Evolutionary conservation across 2,113 vertebrate genomes (phyloP), one percentile per base, ranked within the genome.

Genomic region (Apistogramma diplotaenia): DNA sequence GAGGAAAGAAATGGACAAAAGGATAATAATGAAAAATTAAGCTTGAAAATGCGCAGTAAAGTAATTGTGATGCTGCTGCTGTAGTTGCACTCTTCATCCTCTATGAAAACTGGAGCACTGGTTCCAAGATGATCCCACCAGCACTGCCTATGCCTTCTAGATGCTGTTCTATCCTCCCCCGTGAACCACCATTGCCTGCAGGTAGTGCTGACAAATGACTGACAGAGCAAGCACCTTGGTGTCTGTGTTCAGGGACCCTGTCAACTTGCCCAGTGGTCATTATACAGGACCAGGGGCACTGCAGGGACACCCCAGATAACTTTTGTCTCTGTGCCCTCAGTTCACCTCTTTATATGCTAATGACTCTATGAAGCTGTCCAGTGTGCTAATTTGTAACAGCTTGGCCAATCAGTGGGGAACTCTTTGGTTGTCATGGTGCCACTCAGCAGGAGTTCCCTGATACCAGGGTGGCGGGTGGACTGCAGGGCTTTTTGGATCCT

Each of bases 321-420:
- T 65, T 83, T 33, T 27, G 7, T 78, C 87, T 67, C 78, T 67
- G 83, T 83, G 80, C 84, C 84, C 82, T 87, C 76, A 80, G 87
- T 86, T 93, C 87, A 88, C 75, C 92, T 95, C 95, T 95, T 95
- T 94, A 92, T 93, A 95, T 96, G 95, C 92, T 95, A 95, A 96
- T 95, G 83, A 85, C 19, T 15, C 79, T 40, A 58, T 83, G 85
- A 89, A 93, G 89, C 89, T 90, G 81, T 88, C 89, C 85, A 54
- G 85, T 74, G 82, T 78, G 90, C 87, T 94, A 90, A 95, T 95
- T 94, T 89, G 84, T 81, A 94, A 93, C 91, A 94, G 93, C 93
- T 93, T 93, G 94, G 90, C 81, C 81, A 92, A 93, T 93, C 89
- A 87, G 90, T 76, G 58, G 89, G 84, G 85, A 85, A 86, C 61